These are phyloP conservation scores for Coregonus sp. DNA, from an alignment of 2,797 vertebrate species.

Conservation along the genomic window DNA sequence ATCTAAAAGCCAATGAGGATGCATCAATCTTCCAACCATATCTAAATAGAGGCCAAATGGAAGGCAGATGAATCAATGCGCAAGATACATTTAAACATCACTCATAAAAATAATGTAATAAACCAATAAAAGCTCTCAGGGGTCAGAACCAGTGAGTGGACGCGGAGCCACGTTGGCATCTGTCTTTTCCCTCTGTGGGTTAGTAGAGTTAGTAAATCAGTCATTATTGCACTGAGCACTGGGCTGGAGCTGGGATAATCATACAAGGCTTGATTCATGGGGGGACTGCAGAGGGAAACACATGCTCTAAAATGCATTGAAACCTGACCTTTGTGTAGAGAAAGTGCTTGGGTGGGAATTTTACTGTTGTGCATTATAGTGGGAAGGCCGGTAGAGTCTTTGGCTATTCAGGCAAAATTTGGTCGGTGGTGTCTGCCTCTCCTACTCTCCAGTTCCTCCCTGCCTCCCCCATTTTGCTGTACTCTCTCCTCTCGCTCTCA, in stretches of 20 bases:
- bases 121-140: constrained; percentile 44
- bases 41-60: constrained; percentile 34
- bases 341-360: constrained; percentile 19
- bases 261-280: constrained; percentile 33
- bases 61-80: constrained; percentile 21
- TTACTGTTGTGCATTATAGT: background rate
- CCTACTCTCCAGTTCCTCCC: background rate
- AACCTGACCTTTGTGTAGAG: constrained; percentile 38
- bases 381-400: background rate
- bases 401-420: background rate
- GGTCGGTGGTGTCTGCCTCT: background rate
- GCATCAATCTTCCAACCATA: constrained; percentile 25
- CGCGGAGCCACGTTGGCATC: constrained; percentile 1
- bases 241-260: constrained; percentile 11
- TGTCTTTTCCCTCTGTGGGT: constrained; percentile 7
- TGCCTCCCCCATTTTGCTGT: background rate
- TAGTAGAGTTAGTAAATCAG: constrained; percentile 43
- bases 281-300: constrained; percentile 2
- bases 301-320: constrained; percentile 34
- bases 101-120: constrained; percentile 47
- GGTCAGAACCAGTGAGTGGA: constrained; percentile 30
- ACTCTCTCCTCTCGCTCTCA: background rate
- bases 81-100: constrained; percentile 35
- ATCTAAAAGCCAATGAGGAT: constrained; percentile 19
- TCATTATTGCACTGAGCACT: constrained; percentile 22